Conservation (phyloP, 2,888 invertebrate genomes). For the Fissipunctia ypsillon region DNA sequence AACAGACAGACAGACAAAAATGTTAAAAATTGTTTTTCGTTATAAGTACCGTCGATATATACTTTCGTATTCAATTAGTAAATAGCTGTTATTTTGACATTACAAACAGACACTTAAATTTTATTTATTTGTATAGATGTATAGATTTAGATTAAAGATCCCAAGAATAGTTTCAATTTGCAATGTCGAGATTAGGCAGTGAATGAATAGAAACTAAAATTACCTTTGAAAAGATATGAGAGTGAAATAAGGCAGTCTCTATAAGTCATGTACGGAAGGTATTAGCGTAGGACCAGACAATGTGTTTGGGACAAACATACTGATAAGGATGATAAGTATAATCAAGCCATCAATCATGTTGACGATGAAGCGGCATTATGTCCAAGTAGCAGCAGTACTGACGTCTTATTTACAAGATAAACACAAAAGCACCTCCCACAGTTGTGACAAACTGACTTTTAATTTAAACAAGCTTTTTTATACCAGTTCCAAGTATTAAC, state of each 20-base stretch:
- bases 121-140: too few relatives aligned
- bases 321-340: not conserved
- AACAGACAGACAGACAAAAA: too few relatives aligned
- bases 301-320: too few relatives aligned
- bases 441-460: not conserved
- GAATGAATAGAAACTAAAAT: not conserved
- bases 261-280: not conserved
- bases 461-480: conserved; percentile 30
- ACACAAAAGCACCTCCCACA: conserved; percentile 9
- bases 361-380: not conserved
- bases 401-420: not conserved
- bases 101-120: too few relatives aligned
- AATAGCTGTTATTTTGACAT: too few relatives aligned
- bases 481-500: conserved; percentile 19
- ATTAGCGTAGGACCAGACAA: not conserved
- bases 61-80: too few relatives aligned
- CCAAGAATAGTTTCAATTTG: not conserved
- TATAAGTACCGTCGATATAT: too few relatives aligned
- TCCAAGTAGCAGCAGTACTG: not conserved
- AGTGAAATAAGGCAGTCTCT: too few relatives aligned
- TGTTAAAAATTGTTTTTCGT: too few relatives aligned
- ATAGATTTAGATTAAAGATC: not conserved
- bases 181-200: too few relatives aligned
- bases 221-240: not conserved
- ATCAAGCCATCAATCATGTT: not conserved